These are phyloP conservation scores for Eurystomus glaucurus DNA, from an alignment of 2,797 vertebrate species.

Conservation along the genomic window DNA sequence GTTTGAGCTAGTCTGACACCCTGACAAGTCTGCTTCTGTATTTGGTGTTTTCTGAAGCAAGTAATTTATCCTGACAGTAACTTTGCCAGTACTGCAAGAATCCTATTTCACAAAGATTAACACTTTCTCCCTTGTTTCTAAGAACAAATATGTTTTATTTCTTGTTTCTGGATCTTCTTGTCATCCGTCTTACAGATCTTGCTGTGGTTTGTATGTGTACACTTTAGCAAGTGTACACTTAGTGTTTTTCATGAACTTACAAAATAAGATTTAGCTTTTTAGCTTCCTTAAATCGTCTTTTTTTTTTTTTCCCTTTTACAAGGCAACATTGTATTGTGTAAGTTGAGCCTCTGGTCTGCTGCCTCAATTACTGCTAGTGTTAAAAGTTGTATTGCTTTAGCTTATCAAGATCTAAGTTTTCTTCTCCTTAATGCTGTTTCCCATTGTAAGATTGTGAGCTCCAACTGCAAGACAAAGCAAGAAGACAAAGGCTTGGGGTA, in stretches of 20 bases:
- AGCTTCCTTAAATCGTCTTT: not conserved
- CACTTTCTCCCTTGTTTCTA: not conserved
- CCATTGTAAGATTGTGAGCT: not conserved
- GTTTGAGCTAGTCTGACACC: not conserved
- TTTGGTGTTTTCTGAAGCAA: constrained; percentile 42
- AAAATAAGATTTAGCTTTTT: not conserved
- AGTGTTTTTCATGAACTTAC: not conserved
- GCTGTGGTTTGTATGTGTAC: not conserved
- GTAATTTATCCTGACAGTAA: constrained; percentile 53
- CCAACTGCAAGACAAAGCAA: not conserved
- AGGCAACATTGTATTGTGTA: not conserved
- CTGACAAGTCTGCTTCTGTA: not conserved
- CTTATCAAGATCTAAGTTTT: not conserved
- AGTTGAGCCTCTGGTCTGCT: not conserved
- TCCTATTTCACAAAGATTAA: constrained; percentile 27
- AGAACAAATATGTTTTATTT: constrained; percentile 11
- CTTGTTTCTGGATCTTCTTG: not conserved
- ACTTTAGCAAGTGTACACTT: not conserved
- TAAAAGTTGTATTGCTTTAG: not conserved
- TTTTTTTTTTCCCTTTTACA: not conserved
- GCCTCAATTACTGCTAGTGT: not conserved
- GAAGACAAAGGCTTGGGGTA: not conserved
- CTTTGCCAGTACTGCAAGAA: constrained; percentile 16
- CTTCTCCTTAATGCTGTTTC: not conserved
- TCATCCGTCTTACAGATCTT: not conserved